These are phyloP conservation scores for Chloroceryle aenea DNA, from an alignment of 2,113 vertebrate species.

Conservation along the genomic window DNA sequence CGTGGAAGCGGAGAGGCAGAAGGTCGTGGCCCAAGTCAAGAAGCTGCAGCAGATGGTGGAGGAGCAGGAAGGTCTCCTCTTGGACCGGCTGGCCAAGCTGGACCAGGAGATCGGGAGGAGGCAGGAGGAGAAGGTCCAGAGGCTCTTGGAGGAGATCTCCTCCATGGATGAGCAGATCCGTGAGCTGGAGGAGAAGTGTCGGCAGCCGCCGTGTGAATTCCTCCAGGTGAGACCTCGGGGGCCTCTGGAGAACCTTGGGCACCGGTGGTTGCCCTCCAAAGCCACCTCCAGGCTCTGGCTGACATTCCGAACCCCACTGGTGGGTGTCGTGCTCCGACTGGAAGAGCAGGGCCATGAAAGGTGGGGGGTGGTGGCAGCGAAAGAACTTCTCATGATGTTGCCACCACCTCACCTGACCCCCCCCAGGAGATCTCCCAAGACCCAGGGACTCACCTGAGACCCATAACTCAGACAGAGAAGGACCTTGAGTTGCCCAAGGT, in stretches of 20 bases:
- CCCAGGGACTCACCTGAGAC: not conserved
- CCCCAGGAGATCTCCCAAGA: no score
- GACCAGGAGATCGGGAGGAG: not conserved
- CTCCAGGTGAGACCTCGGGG: not conserved
- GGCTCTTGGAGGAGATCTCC: not conserved
- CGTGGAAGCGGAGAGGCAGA: not conserved
- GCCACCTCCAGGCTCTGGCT: not conserved
- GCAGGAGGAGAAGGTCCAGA: not conserved
- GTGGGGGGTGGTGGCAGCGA: no score
- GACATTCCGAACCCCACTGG: no score
- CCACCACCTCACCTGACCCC: no score
- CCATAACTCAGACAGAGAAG: no score
- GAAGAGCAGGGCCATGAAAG: no score
- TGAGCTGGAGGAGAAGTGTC: constrained; percentile 29
- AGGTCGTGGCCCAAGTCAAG: not conserved
- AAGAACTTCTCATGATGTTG: no score
- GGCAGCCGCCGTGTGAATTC: not conserved
- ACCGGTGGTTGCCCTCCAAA: no score
- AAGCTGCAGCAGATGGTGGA: not conserved
- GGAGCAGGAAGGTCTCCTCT: not conserved
- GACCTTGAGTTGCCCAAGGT: not conserved
- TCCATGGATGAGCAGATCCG: not conserved
- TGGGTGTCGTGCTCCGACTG: no score
- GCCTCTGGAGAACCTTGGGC: not conserved
- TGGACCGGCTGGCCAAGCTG: not conserved